phyloP scores from a whole-genome alignment of 1,140 invertebrate species.

The Penaeus japonicus region DNA sequence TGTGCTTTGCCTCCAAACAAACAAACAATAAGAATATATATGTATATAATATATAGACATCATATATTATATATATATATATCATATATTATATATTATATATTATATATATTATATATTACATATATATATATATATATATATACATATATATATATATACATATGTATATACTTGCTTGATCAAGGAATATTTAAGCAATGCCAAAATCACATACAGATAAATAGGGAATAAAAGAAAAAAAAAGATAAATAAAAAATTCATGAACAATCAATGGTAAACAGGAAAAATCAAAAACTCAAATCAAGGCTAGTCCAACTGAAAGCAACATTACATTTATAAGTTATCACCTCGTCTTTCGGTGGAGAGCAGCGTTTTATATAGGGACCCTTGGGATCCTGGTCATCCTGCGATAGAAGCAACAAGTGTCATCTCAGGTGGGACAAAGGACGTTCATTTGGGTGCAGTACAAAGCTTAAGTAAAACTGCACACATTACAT shows the following conservation, averaged over 20 bases:
- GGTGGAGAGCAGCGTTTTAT: slow-evolving; percentile 45
- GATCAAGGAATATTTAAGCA: not conserved
- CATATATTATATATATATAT: too few species aligned
- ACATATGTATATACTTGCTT: not conserved
- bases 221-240: not conserved
- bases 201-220: not conserved
- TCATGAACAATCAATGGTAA: not conserved
- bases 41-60: too few species aligned
- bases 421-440: not conserved
- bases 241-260: not conserved
- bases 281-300: not conserved
- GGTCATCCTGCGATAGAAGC: slow-evolving; percentile 44
- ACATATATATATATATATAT: too few species aligned
- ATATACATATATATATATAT: not conserved
- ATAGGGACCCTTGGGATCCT: slow-evolving; percentile 41
- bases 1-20: too few species aligned
- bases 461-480: too few species aligned
- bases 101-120: too few species aligned
- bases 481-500: too few species aligned
- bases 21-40: too few species aligned
- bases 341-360: slow-evolving; percentile 37
- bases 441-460: too few species aligned
- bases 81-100: too few species aligned
- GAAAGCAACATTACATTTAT: not conserved
- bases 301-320: not conserved